Percentiles rank a stretch among this genome's conserved stretches.
phyloP scores from a whole-genome alignment of 2,888 invertebrate species.

The Drosophila peninsularis region DNA sequence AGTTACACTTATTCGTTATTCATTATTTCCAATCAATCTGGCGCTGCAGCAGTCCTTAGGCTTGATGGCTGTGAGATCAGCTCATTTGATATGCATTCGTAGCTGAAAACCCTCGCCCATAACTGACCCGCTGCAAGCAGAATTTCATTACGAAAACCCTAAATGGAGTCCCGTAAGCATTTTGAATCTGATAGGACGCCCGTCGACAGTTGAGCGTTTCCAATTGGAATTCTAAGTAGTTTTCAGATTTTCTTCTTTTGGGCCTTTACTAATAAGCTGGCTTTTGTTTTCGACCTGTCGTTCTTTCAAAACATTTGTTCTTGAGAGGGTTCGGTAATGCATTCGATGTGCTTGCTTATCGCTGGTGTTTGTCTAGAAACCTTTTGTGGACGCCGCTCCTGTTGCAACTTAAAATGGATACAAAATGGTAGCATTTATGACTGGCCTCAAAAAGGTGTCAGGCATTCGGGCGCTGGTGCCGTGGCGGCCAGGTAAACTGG shows the following conservation, averaged over 20 bases:
- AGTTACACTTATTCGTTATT: not conserved
- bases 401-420: conserved; percentile 33
- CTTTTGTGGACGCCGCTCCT: conserved; percentile 17
- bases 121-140: conserved; percentile 20
- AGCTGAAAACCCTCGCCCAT: not conserved
- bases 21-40: conserved; percentile 2
- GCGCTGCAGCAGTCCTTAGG: conserved; percentile 9
- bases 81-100: conserved; percentile 26
- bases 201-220: not conserved
- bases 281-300: not conserved
- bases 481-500: conserved; percentile 15
- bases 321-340: conserved; percentile 29
- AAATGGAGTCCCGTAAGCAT: conserved; percentile 16
- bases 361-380: conserved; percentile 17
- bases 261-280: conserved; percentile 26
- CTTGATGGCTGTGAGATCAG: conserved; percentile 17
- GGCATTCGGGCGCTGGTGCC: too few relatives aligned
- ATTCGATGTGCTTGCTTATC: conserved; percentile 25
- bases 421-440: conserved; percentile 38
- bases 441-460: conserved; percentile 4
- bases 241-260: conserved; percentile 1
- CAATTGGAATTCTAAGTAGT: conserved; percentile 26
- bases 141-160: conserved; percentile 13
- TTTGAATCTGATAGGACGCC: conserved; percentile 32
- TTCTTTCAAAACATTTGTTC: conserved; percentile 4